Conservation (phyloP, 2,888 invertebrate genomes). For the Dorcus hopei region DNA sequence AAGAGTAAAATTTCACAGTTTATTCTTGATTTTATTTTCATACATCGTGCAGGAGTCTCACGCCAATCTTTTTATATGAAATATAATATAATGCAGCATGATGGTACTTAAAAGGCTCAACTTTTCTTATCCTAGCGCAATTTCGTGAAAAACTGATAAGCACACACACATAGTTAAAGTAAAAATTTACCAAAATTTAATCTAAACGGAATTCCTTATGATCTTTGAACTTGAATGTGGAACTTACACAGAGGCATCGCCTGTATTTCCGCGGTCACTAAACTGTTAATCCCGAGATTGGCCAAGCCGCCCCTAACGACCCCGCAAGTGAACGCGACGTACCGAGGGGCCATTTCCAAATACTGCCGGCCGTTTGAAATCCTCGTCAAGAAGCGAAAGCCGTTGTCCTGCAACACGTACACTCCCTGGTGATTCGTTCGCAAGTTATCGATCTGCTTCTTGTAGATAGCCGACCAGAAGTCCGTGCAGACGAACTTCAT, state of each 20-base stretch:
- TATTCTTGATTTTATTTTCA: no score
- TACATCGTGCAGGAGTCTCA: no score
- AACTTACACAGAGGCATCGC: constrained; percentile 91
- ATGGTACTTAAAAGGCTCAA: no score
- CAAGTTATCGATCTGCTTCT: constrained; percentile 97
- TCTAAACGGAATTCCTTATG: constrained; percentile 39
- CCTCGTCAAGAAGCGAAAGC: constrained; percentile 84
- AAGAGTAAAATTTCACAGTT: no score
- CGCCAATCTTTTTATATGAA: no score
- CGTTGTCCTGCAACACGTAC: constrained; percentile 95
- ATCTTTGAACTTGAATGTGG: constrained; percentile 82
- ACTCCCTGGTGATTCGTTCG: constrained; percentile 97
- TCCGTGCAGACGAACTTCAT: constrained; percentile 99
- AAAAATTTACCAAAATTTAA: no score
- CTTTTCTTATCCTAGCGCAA: no score
- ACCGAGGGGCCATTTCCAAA: constrained; percentile 86
- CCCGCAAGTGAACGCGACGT: constrained; percentile 94
- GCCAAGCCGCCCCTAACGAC: constrained; percentile 91
- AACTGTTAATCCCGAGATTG: constrained; percentile 88
- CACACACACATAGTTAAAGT: no score
- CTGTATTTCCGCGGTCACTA: constrained; percentile 93
- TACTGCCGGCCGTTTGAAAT: constrained; percentile 89
- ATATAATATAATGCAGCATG: no score
- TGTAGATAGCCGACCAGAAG: constrained; percentile 96
- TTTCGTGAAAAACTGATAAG: no score